phyloP scores from a whole-genome alignment of 1,140 invertebrate genomes.

The Ladona fulva region DNA sequence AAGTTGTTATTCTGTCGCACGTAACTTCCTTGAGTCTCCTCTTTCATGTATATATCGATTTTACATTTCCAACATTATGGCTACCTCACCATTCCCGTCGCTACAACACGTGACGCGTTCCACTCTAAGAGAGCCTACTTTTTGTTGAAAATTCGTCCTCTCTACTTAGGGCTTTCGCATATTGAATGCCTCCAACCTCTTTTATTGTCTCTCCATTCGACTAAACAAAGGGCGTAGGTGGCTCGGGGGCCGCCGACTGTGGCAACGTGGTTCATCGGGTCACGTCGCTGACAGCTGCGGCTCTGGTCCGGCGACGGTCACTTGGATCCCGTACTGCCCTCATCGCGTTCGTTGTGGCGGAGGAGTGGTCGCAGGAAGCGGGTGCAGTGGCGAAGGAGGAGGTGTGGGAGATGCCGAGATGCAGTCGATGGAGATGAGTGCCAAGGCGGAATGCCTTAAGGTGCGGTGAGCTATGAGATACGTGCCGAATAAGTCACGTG shows the following conservation, averaged over 20 bases:
- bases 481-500: too few relatives aligned
- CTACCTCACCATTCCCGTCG: too few relatives aligned
- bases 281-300: slow-evolving; percentile 4
- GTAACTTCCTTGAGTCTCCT: too few relatives aligned
- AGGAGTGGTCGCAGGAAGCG: not conserved
- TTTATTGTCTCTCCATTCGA: too few relatives aligned
- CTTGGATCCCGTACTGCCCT: not conserved
- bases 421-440: slow-evolving; percentile 2
- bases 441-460: not conserved
- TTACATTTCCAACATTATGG: too few relatives aligned
- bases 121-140: too few relatives aligned
- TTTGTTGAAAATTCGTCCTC: too few relatives aligned
- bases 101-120: too few relatives aligned
- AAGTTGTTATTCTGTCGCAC: too few relatives aligned
- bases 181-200: too few relatives aligned
- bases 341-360: not conserved
- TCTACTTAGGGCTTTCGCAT: too few relatives aligned
- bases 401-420: not conserved
- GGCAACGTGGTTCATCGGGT: not conserved
- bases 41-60: too few relatives aligned
- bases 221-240: not conserved
- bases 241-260: not conserved
- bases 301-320: not conserved
- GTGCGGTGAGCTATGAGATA: not conserved
- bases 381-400: not conserved